Percentiles rank a stretch among this genome's conserved stretches.
phyloP scores from a whole-genome alignment of 2,113 vertebrate species.

The Carettochelys insculpta region DNA sequence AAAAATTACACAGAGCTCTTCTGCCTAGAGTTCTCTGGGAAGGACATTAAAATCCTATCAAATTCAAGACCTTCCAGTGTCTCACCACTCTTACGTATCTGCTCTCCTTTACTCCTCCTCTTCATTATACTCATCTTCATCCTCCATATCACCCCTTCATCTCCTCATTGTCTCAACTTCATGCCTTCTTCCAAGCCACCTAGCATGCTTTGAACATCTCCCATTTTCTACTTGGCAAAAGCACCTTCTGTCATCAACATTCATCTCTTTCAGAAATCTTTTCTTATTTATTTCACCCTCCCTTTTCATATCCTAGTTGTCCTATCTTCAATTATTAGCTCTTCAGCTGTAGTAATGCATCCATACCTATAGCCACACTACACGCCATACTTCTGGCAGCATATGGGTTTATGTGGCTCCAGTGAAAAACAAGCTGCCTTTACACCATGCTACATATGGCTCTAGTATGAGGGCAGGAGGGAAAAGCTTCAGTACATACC shows the following conservation, averaged over 20 bases:
- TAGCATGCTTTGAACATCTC: background rate
- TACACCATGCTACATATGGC: no score
- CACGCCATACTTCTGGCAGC: background rate
- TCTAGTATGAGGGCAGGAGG: background rate
- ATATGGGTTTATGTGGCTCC: background rate
- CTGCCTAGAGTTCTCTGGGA: background rate
- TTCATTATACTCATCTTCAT: background rate
- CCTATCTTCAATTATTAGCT: background rate
- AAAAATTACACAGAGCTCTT: background rate
- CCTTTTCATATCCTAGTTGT: background rate
- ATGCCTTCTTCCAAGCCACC: background rate
- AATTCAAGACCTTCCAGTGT: background rate
- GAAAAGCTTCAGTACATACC: background rate
- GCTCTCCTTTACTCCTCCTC: background rate
- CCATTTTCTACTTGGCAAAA: background rate
- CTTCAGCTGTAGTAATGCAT: background rate
- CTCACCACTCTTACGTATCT: background rate
- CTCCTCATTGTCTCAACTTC: background rate
- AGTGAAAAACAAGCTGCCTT: background rate
- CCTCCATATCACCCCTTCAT: background rate
- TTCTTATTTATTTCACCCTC: background rate
- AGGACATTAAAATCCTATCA: background rate
- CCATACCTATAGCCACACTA: background rate
- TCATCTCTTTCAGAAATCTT: background rate
- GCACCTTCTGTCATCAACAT: background rate